These are phyloP conservation scores for Cephus nigrinus DNA, from an alignment of 2,888 invertebrate species.

Conservation along the genomic window DNA sequence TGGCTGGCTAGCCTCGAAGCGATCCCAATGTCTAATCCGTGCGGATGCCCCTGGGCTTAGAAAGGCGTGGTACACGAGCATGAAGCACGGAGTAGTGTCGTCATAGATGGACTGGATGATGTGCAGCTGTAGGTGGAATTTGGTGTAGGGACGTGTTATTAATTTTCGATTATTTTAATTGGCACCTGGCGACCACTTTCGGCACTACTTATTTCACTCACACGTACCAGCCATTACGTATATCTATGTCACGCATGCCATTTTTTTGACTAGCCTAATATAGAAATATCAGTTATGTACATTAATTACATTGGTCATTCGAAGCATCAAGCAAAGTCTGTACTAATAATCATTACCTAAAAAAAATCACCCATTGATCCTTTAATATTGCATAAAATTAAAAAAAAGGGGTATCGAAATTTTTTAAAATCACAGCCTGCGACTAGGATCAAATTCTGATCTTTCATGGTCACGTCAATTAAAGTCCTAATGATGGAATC, in stretches of 20 bases:
- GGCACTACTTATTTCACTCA: not conserved
- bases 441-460: not conserved
- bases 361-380: not conserved
- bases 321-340: not conserved
- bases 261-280: not conserved
- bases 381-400: not conserved
- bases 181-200: not conserved
- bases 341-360: not conserved
- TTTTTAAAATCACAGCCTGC: not conserved
- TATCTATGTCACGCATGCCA: not conserved
- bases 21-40: conserved; percentile 38
- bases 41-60: conserved; percentile 60
- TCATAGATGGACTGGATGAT: conserved; percentile 33
- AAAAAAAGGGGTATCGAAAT: not conserved
- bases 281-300: not conserved
- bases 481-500: not conserved
- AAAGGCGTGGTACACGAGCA: conserved; percentile 53
- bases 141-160: conserved; percentile 11
- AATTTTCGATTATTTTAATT: conserved; percentile 23
- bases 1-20: conserved; percentile 12
- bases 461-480: not conserved
- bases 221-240: not conserved
- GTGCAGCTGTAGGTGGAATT: conserved; percentile 32
- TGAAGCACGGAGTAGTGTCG: conserved; percentile 28
- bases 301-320: not conserved